Evolutionary conservation across 2,797 vertebrate species (phyloP).

Genomic region (Serranus cabrilla): DNA sequence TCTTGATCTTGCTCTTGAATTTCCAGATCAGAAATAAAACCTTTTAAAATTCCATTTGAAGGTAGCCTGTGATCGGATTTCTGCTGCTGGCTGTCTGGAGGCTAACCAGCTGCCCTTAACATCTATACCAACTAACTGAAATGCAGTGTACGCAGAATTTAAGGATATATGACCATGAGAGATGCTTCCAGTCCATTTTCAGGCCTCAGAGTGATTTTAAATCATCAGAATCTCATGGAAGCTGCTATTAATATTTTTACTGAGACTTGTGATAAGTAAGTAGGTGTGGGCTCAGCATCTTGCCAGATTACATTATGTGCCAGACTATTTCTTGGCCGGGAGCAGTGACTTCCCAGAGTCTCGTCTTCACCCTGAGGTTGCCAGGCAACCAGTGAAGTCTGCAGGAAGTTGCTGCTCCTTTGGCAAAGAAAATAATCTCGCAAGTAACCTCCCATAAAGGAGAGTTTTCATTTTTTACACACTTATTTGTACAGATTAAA

Average conservation of each 20-base stretch:
- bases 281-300: background rate
- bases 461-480: too few species aligned
- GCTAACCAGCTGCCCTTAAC: background rate
- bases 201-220: background rate
- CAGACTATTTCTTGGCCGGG: background rate
- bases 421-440: background rate
- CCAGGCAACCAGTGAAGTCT: background rate
- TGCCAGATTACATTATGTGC: background rate
- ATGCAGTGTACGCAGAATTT: background rate
- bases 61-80: constrained; percentile 11
- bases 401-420: background rate
- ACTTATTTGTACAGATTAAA: background rate
- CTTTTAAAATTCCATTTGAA: constrained; percentile 25
- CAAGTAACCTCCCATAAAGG: background rate
- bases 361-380: background rate
- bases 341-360: background rate
- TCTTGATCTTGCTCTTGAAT: background rate
- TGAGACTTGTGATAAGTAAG: background rate
- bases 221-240: background rate
- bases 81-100: background rate
- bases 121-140: background rate
- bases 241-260: background rate
- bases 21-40: background rate
- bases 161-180: background rate
- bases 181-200: background rate